Evolutionary conservation across 2,888 invertebrate species (phyloP), one percentile per base, ranked within the genome.

Genomic region (Leptinotarsa juncta): DNA sequence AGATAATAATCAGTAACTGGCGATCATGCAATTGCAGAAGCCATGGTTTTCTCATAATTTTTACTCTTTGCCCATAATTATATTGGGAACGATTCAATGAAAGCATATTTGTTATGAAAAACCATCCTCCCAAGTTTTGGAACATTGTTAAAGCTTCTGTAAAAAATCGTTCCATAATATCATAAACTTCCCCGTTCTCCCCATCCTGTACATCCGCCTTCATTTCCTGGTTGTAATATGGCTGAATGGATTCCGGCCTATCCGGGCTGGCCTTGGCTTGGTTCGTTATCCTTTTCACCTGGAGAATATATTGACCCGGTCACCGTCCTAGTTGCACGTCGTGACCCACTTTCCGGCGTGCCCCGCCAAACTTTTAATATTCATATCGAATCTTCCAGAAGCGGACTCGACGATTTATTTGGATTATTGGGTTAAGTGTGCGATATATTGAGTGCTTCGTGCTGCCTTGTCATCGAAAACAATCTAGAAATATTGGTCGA

Each of bases 251-350:
- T 62, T 53, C 67, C 67, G 60, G 67, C 26, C 20, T 70, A 65
- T 70, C 72, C 67, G 60, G 70, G 66, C 23, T 75, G 76, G 76
- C 76, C 76, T 76, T 76, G 76, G 73, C 73, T 60, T 69, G 81
- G 80, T 82, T 62, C 80, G 80, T 82, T 81, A 81, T 81, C 81
- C 81, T 81, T 79, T 80, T 82, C 80, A 82, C 79, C 81, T 81
- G 80, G 77, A 76, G 65, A 71, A 68, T 65, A 60, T 67, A 69
- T 73, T 80, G 77, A 80, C 77, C 80, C 78, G 83, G 84, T 84
- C 83, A 82, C 80, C 82, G 83, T 78, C 84, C 82, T 80, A 80
- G 77, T 80, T 81, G 74, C 75, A 74, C 78, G 78, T 75, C 77
- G 75, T 82, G 83, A 70, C 83, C 83, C 79, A 83, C 79, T 82